These are phyloP conservation scores for Agrypnia vestita DNA, from an alignment of 1,140 invertebrate genomes.

Conservation along the genomic window DNA sequence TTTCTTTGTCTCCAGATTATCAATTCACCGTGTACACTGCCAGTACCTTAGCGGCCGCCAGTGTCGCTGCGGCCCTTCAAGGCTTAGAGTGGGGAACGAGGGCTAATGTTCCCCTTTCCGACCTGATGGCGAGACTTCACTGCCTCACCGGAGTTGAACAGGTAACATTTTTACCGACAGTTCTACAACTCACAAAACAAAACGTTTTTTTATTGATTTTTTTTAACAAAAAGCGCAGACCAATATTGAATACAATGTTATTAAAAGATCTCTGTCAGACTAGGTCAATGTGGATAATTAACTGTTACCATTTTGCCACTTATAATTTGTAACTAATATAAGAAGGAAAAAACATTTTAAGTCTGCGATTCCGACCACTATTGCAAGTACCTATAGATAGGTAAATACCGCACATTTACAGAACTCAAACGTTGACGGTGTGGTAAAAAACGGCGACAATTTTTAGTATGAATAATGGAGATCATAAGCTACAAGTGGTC, in stretches of 20 bases:
- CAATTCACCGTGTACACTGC: constrained; percentile 90
- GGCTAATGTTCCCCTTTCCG: constrained; percentile 68
- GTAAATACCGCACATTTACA: no score
- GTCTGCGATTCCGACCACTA: no score
- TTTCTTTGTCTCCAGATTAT: constrained; percentile 82
- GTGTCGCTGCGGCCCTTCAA: constrained; percentile 86
- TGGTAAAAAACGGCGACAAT: neutral
- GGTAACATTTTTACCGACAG: constrained; percentile 70
- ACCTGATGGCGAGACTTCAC: constrained; percentile 78
- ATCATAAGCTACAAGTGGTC: no score
- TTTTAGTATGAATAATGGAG: no score
- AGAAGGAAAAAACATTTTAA: no score
- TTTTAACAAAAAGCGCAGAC: no score
- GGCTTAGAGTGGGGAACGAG: constrained; percentile 82
- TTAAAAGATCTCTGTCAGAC: no score
- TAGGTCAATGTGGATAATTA: neutral
- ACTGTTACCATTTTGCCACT: neutral
- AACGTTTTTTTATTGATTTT: no score
- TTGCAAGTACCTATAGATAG: no score
- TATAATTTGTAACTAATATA: neutral
- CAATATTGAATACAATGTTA: no score
- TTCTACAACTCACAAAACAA: neutral
- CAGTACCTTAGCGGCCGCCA: constrained; percentile 89
- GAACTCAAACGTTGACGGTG: neutral
- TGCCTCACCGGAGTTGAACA: constrained; percentile 85